A percentile compares a stretch with the other conserved stretches of the same genome.
These are phyloP conservation scores for Nematopogon swammerdamellus DNA, from an alignment of 2,888 invertebrate genomes.

Conservation along the genomic window DNA sequence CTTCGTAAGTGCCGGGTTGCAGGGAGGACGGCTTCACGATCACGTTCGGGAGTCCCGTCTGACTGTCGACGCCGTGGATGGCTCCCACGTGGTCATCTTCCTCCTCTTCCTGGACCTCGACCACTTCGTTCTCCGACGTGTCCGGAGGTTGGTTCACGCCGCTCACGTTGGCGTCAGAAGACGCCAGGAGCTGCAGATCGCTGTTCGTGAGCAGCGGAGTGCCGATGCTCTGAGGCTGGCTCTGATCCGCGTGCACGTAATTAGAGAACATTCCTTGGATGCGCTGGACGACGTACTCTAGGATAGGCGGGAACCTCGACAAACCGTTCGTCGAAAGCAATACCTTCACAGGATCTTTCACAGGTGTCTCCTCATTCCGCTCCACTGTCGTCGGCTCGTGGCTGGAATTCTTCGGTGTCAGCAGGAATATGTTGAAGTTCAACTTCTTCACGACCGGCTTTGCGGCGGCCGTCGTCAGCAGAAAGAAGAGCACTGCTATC, in stretches of 20 bases:
- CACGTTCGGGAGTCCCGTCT: conserved; percentile 39
- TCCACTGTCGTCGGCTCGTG: conserved; percentile 21
- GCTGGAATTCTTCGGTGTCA: conserved; percentile 19
- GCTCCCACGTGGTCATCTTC: conserved; percentile 49
- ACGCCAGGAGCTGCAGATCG: conserved; percentile 6
- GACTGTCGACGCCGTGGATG: conserved; percentile 18
- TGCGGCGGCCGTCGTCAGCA: conserved; percentile 15
- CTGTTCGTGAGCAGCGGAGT: conserved; percentile 9
- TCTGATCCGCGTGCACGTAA: conserved; percentile 58
- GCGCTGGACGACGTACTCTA: conserved; percentile 66
- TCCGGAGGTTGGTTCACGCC: conserved; percentile 2
- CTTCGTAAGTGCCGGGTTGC: conserved; percentile 41
- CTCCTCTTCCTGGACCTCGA: conserved; percentile 17
- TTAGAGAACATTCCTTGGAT: conserved; percentile 68
- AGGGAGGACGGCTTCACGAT: conserved; percentile 33
- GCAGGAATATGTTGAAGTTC: conserved; percentile 46
- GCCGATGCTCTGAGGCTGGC: conserved; percentile 42
- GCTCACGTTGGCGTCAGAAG: conserved; percentile 1
- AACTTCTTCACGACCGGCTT: conserved; percentile 36
- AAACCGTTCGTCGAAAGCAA: conserved; percentile 34
- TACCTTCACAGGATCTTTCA: conserved; percentile 16
- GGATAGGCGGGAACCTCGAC: conserved; percentile 62
- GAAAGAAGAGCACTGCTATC: background rate
- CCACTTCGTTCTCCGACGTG: background rate
- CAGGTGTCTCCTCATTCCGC: conserved; percentile 12